Base-by-base conservation (phyloP, 2,797 vertebrate species). In the Lepidocolaptes lacrymiger region DNA sequence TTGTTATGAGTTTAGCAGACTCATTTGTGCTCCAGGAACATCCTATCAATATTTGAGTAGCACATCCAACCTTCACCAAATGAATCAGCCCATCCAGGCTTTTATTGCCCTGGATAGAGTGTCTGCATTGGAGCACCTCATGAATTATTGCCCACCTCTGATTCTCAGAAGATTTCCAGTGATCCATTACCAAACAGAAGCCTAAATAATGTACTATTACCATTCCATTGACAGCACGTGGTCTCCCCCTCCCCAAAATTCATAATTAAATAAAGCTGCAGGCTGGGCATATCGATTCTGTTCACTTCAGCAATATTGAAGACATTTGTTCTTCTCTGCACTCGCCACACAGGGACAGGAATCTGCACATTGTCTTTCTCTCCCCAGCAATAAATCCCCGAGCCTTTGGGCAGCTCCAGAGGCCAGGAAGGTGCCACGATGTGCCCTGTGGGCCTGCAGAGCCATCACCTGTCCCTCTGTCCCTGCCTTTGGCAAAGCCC, bases 101-200 rank as follows among this genome's bases (percentile, higher is more conserved):
- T 86, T 79, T 86, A 94, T 64, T 80, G 39, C 48, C 18, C 55
- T 0, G 0, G 30, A 84, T 51, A 68, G 1, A 72, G 79, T 14
- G 68, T 34, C 85, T 51, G 4, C 62, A 23, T 69, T 73, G 71
- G 89, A 94, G 44, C 55, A 34, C 17, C 63, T 86, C 69, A 83
- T 92, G 66, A 88, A 91, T 95, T 86, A 95, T 76, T 90, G 51
- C 76, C 84, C 66, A 41, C 22, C 43, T 78, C 69, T 48, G 61
- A 79, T 59, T 69, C 88, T 76, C 80, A 48, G 24, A 55, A 48
- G 73, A 75, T 76, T 76, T 8, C 48, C 18, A 90, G 62, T 16
- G 62, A 76, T 17, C 69, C 55, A 66, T 88, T 93, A 94, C 20
- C 83, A 81, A 48, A 26, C 26, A 84, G 75, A 77, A 81, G 62